Base-by-base conservation (phyloP, 2,797 vertebrate genomes). In the Phoebastria nigripes region DNA sequence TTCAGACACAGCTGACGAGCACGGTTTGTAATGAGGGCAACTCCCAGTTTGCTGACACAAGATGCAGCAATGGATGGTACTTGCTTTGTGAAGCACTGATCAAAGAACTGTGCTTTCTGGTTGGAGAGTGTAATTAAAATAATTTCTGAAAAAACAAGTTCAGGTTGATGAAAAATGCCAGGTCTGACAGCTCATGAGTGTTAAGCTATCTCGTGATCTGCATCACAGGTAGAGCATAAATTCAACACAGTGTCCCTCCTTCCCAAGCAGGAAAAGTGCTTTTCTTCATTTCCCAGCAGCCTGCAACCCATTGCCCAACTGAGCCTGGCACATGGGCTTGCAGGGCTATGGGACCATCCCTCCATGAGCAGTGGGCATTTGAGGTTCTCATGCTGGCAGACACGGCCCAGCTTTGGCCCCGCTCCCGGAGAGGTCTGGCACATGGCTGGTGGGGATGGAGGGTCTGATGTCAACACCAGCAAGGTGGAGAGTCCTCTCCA, bases 31-130 rank as follows among this genome's bases (percentile, higher is more conserved):
- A 91, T 19, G 44, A 94, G 96, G 63, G 63, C 28, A 69, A 46
- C 59, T 73, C 41, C 76, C 91, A 83, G 92, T 21, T 51, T 86
- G 73, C 82, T 73, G 69, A 61, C 73, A 47, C 17, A 37, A 56
- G 76, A 58, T 33, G 55, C 58, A 66, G 63, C 41, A 35, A 14
- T 51, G 67, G 69, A 70, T 81, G 77, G 54, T 41, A 35, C 37
- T 62, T 74, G 74, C 73, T 88, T 91, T 90, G 49, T 77, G 84
- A 95, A 94, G 61, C 16, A 15, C 52, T 61, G 49, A 91, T 91
- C 62, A 83, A 90, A 95, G 62, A 49, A 31, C 54, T 24, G 7
- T 63, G 56, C 61, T 47, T 95, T 81, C 55, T 90, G 24, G n/a
- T 80, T 87, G 66, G 56, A 84, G 47, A 76, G 71, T 4, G 11